Evolutionary conservation across 1,140 invertebrate genomes (phyloP).

Genomic region (Drosophila serrata): DNA sequence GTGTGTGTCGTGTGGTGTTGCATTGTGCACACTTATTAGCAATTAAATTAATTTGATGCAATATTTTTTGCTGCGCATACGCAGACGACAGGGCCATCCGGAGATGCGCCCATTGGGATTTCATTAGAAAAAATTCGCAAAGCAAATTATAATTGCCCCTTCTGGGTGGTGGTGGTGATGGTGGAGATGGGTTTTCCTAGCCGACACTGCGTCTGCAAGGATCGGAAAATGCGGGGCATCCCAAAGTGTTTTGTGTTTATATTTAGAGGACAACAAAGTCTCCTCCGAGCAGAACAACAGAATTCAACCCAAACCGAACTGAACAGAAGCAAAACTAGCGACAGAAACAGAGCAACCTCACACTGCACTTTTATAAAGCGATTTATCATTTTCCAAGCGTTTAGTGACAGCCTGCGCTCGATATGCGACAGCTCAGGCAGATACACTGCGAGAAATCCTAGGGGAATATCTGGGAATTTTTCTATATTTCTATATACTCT

Average conservation of each 20-base stretch:
- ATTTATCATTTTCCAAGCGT: constrained; percentile 82
- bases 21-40: constrained; percentile 66
- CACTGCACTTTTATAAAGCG: constrained; percentile 84
- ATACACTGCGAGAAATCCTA: neutral
- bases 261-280: constrained; percentile 42
- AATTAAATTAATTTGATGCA: constrained; percentile 80
- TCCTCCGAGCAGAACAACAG: constrained; percentile 38
- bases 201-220: constrained; percentile 74
- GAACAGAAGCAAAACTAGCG: neutral
- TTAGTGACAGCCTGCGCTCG: constrained; percentile 77
- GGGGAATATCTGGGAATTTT: neutral
- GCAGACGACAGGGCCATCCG: constrained; percentile 71
- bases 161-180: constrained; percentile 49
- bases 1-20: constrained; percentile 2
- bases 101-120: constrained; percentile 58
- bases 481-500: neutral
- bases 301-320: constrained; percentile 14
- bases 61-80: constrained; percentile 66
- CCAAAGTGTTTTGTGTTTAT: constrained; percentile 25
- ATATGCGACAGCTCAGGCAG: constrained; percentile 55
- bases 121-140: constrained; percentile 75
- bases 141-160: constrained; percentile 77
- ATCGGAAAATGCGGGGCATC: constrained; percentile 33
- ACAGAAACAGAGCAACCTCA: constrained; percentile 50
- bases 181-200: constrained; percentile 31